These are phyloP conservation scores for Diacarnus erythraeanus DNA, from an alignment of 37 sponge, comb jelly and placozoan genomes.

Conservation along the genomic window DNA sequence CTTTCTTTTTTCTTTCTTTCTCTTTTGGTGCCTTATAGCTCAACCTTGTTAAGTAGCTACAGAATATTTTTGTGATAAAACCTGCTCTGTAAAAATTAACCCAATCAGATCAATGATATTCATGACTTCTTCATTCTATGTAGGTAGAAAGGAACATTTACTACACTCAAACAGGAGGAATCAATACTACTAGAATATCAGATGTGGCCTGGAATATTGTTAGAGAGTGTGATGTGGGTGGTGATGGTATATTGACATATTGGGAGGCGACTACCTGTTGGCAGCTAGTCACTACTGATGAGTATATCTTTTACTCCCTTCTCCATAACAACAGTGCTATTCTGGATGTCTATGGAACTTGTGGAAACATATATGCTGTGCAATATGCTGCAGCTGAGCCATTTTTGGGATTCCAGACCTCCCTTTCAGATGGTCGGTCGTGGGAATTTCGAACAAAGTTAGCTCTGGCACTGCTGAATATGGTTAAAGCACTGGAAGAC, in stretches of 20 bases:
- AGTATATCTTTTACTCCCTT: slow-evolving; percentile 39
- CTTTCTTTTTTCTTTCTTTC: no score
- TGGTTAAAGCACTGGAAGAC: slow-evolving; percentile 46
- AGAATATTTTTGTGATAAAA: no score
- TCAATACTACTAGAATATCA: neutral
- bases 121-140: neutral
- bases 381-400: slow-evolving; percentile 34
- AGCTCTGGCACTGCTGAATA: slow-evolving; percentile 55
- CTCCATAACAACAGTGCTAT: slow-evolving; percentile 33
- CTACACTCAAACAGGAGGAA: neutral
- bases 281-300: slow-evolving; percentile 43
- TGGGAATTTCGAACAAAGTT: slow-evolving; percentile 47
- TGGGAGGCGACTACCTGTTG: slow-evolving; percentile 50
- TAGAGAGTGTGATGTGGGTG: slow-evolving; percentile 47
- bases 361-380: slow-evolving; percentile 63
- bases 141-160: slow-evolving; percentile 20
- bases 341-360: slow-evolving; percentile 48
- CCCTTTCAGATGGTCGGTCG: slow-evolving; percentile 11
- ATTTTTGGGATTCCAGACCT: neutral
- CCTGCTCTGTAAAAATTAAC: no score
- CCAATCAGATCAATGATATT: neutral
- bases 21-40: no score
- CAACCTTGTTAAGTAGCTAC: no score
- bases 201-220: slow-evolving; percentile 19
- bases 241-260: slow-evolving; percentile 39